phyloP scores from a whole-genome alignment of 1,140 invertebrate species.

The Drosophila ogumai region DNA sequence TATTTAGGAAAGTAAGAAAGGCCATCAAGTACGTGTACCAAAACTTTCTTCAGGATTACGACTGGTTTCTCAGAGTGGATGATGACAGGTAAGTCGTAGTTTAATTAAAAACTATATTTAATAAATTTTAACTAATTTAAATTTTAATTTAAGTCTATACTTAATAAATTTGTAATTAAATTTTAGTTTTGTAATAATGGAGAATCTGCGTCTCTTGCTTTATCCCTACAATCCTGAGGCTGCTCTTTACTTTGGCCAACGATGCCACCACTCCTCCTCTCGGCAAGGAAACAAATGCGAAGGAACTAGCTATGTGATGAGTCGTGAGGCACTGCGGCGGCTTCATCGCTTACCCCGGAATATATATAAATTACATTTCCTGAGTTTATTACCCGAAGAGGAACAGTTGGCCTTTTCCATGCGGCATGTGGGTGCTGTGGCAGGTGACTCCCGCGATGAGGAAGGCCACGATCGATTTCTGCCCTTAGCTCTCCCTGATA shows the following conservation, averaged over 20 bases:
- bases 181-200: neutral
- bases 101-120: neutral
- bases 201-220: slow-evolving; percentile 95
- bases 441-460: neutral
- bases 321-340: slow-evolving; percentile 85
- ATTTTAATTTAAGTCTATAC: neutral
- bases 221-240: slow-evolving; percentile 89
- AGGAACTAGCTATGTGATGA: slow-evolving; percentile 95
- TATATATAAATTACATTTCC: neutral
- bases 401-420: neutral
- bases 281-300: slow-evolving; percentile 69
- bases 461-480: neutral
- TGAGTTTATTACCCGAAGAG: neutral
- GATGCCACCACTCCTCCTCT: neutral
- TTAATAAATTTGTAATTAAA: neutral
- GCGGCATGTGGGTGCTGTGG: neutral
- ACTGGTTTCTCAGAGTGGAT: slow-evolving; percentile 92
- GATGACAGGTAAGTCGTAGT: neutral
- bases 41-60: slow-evolving; percentile 85
- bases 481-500: neutral
- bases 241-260: slow-evolving; percentile 92
- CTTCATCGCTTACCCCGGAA: neutral
- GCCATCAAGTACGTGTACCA: neutral
- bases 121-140: neutral
- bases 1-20: neutral